Conservation (phyloP, 2,113 vertebrate genomes). For the Phainopepla nitens region DNA sequence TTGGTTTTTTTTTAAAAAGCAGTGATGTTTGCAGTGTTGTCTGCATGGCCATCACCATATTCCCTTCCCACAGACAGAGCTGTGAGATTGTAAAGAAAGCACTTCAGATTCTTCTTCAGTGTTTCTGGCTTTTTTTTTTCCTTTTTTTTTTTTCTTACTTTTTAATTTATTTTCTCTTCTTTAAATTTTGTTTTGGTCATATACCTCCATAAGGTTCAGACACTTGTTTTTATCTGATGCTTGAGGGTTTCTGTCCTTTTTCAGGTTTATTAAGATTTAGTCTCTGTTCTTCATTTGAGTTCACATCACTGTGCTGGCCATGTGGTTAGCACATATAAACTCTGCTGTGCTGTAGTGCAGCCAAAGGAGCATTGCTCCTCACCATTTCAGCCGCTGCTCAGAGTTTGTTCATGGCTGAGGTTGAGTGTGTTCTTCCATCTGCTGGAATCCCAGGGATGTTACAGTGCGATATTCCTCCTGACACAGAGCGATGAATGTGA, state of each 20-base stretch:
- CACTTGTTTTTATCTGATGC: not conserved
- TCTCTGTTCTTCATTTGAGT: not conserved
- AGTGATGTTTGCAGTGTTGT: not conserved
- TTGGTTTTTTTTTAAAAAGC: not conserved
- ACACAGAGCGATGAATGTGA: not conserved
- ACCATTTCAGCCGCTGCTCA: not conserved
- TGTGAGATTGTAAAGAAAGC: not conserved
- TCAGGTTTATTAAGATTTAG: not conserved
- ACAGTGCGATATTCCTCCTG: constrained; percentile 13
- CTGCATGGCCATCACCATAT: not conserved
- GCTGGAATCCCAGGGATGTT: not conserved
- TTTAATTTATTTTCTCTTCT: not conserved
- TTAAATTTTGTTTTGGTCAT: not conserved
- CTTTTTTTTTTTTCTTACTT: not conserved
- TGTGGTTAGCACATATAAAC: not conserved
- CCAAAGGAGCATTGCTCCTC: not conserved
- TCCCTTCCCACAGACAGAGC: not conserved
- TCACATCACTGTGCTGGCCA: not conserved
- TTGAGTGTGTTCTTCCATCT: not conserved
- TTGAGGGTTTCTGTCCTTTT: not conserved
- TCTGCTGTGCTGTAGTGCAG: not conserved
- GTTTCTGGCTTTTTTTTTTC: not conserved
- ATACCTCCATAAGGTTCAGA: not conserved
- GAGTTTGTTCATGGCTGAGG: not conserved
- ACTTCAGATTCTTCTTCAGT: not conserved